Conservation (phyloP, 2,888 invertebrate genomes). For the Sarcophaga variegata region DNA sequence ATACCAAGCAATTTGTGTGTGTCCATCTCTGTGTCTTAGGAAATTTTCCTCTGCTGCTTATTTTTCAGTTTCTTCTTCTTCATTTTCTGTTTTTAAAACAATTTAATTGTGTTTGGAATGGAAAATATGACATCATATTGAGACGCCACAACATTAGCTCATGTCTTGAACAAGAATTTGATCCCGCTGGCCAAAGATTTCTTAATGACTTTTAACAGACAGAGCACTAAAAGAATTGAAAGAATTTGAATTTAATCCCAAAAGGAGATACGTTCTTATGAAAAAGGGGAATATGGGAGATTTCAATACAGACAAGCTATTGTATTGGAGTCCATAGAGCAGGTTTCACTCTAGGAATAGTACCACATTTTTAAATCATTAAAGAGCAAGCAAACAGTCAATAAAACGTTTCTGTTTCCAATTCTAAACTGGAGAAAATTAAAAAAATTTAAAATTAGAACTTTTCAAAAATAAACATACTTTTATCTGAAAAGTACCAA, state of each 20-base stretch:
- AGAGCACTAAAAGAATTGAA: constrained; percentile 8
- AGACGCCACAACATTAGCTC: constrained; percentile 35
- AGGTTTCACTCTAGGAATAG: too few species aligned
- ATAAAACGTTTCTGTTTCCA: too few species aligned
- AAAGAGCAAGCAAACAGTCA: too few species aligned
- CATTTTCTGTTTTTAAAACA: constrained; percentile 36
- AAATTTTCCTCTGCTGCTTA: background rate
- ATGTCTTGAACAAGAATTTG: constrained; percentile 6
- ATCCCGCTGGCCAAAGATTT: constrained; percentile 1
- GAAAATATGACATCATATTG: constrained; percentile 45
- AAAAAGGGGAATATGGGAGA: background rate
- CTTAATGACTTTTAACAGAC: background rate
- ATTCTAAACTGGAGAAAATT: too few species aligned
- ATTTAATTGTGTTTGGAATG: constrained; percentile 44
- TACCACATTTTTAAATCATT: too few species aligned
- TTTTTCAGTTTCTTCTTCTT: constrained; percentile 25
- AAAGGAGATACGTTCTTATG: background rate
- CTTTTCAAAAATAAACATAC: too few species aligned
- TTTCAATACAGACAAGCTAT: too few species aligned
- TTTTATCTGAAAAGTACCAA: too few species aligned
- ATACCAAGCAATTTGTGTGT: constrained; percentile 14
- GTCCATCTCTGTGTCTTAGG: background rate
- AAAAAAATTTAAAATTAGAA: too few species aligned
- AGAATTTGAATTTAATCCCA: background rate
- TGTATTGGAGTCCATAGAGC: too few species aligned